phyloP scores from a whole-genome alignment of 2,797 vertebrate species.

The Oophaga sylvatica region DNA sequence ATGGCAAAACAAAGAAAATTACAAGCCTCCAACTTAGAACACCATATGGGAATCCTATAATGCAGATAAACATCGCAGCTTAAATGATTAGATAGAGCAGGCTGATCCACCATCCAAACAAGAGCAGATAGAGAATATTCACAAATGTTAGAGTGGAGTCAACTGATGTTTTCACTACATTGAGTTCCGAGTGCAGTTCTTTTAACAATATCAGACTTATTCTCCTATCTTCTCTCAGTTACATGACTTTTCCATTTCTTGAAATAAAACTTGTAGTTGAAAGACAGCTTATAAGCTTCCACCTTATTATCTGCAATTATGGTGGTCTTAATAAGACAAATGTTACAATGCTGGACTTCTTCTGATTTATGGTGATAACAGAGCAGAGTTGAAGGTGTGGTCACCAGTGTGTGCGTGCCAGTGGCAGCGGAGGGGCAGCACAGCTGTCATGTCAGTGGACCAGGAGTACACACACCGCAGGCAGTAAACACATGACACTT shows the following conservation, averaged over 20 bases:
- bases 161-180: conserved; percentile 73
- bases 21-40: conserved; percentile 79
- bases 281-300: no score
- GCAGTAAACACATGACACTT: no score
- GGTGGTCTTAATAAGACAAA: no score
- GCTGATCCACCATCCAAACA: conserved; percentile 89
- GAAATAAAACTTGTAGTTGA: conserved; percentile 83
- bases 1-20: conserved; percentile 84
- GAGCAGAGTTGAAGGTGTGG: no score
- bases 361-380: no score
- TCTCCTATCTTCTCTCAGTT: conserved; percentile 83
- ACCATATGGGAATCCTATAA: conserved; percentile 79
- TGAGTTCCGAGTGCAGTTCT: conserved; percentile 89
- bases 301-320: no score
- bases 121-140: conserved; percentile 81
- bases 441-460: no score
- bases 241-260: conserved; percentile 94
- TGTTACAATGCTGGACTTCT: no score
- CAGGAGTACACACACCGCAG: no score
- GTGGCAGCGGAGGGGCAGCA: no score
- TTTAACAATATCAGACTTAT: conserved; percentile 86
- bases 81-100: conserved; percentile 78
- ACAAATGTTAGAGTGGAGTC: conserved; percentile 79
- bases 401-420: no score
- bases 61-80: conserved; percentile 77